Base-by-base conservation (phyloP, 2,888 invertebrate genomes). In the Tetragonisca angustula region DNA sequence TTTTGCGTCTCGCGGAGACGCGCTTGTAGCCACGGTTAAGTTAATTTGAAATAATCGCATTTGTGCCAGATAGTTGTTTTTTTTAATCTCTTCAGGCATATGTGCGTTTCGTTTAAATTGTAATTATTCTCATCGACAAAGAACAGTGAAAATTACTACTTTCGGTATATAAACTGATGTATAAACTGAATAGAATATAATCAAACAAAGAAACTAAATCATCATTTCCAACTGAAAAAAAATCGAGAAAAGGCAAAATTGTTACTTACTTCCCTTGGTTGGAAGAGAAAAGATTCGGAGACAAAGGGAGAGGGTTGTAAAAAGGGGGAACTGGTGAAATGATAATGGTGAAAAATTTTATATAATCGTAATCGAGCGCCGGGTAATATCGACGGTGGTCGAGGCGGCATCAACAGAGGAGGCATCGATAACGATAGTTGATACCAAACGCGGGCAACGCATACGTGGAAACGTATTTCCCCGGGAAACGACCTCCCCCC, bases 1-100 rank as follows among this genome's bases (percentile, higher is more conserved):
- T 11, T 80, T 78, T 61, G 36, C 65, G 79, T 79, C 79, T 85
- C 80, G 65, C 61, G 65, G 82, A 56, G 70, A 75, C 69, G 2
- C 27, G 72, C 56, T 75, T 72, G 72, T 59, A 69, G 62, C 24
- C 64, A 50, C 52, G 76, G 56, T 56, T 43, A 6, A 4, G 17
- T 15, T 27, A 36, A 36, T 36, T 43, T 43, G 11, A 11, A 43
- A 43, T 43, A 43, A 43, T 43, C 43, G 43, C 43, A 43, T 43
- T 43, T 9, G 43, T 43, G 9, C 43, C 1, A 32, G 43, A 9
- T 43, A 43, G 36, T 36, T 5, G 36, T 36, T 36, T 36, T 6
- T 6, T 36, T 36, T 36, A 36, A 36, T 36, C 36, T 36, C 36
- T 36, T 36, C 36, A 5, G 5, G 3, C 4, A 6, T 0, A 36